Conservation (phyloP, 2,888 invertebrate species). For the Tiphia femorata region DNA sequence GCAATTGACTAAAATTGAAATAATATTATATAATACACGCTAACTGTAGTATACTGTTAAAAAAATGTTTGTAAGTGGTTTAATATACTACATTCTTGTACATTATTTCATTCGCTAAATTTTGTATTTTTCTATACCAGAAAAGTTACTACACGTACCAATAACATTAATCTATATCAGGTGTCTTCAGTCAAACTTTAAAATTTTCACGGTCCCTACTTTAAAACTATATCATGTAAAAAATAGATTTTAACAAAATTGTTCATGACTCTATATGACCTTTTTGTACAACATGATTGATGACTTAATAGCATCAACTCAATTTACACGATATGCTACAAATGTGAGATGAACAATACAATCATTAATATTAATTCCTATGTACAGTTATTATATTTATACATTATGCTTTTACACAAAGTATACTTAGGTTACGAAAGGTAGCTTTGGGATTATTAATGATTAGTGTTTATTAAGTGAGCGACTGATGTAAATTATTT, state of each 20-base stretch:
- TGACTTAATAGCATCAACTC: constrained; percentile 25
- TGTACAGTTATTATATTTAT: constrained; percentile 34
- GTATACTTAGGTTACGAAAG: constrained; percentile 52
- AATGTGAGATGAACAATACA: constrained; percentile 12
- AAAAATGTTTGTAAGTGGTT: no score
- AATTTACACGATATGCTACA: constrained; percentile 41
- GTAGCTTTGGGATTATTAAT: constrained; percentile 51
- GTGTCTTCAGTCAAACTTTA: constrained; percentile 12
- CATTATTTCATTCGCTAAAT: neutral
- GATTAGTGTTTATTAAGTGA: constrained; percentile 53
- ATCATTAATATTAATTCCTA: constrained; percentile 28
- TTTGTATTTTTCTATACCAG: constrained; percentile 4
- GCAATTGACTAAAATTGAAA: no score
- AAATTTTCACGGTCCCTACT: constrained; percentile 14
- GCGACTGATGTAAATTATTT: constrained; percentile 56
- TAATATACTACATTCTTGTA: neutral
- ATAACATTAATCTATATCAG: no score
- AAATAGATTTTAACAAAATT: constrained; percentile 41
- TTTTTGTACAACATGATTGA: constrained; percentile 34
- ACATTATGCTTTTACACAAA: constrained; percentile 29
- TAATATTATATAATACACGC: no score
- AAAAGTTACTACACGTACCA: neutral
- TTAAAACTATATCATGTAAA: constrained; percentile 24
- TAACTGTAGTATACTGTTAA: no score
- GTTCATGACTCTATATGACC: constrained; percentile 21